These are phyloP conservation scores for Drosophila paulistorum DNA, from an alignment of 1,140 invertebrate species.

Conservation along the genomic window DNA sequence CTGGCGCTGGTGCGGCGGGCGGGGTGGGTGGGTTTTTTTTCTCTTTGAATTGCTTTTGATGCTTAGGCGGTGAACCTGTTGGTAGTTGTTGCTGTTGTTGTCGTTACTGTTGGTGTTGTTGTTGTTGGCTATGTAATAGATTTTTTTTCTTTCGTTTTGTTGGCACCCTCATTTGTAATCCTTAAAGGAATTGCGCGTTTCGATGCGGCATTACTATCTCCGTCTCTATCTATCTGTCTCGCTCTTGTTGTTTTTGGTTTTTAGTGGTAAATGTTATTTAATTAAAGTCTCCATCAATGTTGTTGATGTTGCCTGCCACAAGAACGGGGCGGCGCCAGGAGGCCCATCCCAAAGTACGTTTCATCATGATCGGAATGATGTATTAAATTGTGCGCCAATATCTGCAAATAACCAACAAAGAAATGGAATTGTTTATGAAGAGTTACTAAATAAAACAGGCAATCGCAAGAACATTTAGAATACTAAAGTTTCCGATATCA, in stretches of 20 bases:
- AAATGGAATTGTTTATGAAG: too few species aligned
- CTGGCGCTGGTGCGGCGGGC: too few species aligned
- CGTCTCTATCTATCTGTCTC: constrained; percentile 1
- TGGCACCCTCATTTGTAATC: constrained; percentile 29
- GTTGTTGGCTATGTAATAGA: constrained; percentile 12
- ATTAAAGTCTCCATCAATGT: constrained; percentile 31
- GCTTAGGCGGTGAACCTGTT: constrained; percentile 27
- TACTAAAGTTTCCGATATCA: too few species aligned
- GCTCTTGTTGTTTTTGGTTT: not conserved
- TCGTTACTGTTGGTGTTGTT: not conserved
- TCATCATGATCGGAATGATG: not conserved
- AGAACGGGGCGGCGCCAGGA: constrained; percentile 54
- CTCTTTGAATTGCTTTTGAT: constrained; percentile 7
- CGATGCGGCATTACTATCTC: constrained; percentile 3
- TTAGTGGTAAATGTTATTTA: not conserved
- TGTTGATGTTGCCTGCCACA: constrained; percentile 25
- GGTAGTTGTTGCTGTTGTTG: not conserved
- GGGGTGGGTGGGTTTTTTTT: constrained; percentile 12
- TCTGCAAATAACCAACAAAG: constrained; percentile 7
- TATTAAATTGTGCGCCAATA: not conserved
- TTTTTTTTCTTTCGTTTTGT: constrained; percentile 17
- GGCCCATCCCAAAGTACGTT: constrained; percentile 53
- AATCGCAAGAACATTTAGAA: too few species aligned
- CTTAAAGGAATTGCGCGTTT: constrained; percentile 1
- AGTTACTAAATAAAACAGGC: too few species aligned